Evolutionary conservation across 2,888 invertebrate genomes (phyloP), one percentile per base, ranked within the genome.

Genomic region (Lepas anatifera): DNA sequence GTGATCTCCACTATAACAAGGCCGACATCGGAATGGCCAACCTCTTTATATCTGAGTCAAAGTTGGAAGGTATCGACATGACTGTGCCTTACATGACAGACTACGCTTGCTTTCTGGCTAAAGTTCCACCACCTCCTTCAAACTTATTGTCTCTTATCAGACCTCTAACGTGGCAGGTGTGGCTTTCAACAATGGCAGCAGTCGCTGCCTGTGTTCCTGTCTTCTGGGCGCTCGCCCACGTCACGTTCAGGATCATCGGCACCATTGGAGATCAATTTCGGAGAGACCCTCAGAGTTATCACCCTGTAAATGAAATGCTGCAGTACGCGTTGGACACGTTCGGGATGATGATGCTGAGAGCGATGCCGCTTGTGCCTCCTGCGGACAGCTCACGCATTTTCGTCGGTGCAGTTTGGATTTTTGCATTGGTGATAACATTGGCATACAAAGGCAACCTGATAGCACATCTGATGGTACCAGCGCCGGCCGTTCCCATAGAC

Each of bases 21-120:
- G 71, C 72, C 3, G 73, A 73, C 35, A 64, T 73, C 18, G 70
- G 71, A 18, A 72, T 73, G 58, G 74, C 71, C 7, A 74, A 74
- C 52, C 72, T 70, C 67, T 74, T 74, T 71, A 71, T 72, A 29
- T 72, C 73, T 2, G 39, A 63, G 4, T 71, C 72, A 22, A 68
- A 73, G 16, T 71, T 73, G n/a, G 50, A 13, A 29, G 35, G 69
- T 2, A 70, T 74, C 48, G 74, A 74, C 70, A 74, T 74, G 74
- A 74, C 74, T 2, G 41, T 41, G 37, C 70, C 71, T 13, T 70
- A 74, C 52, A 69, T 72, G 68, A 73, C 73, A 18, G 74, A 74
- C 52, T 73, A 72, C 69, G 69, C 73, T n/a, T 74, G 74, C 68
- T 74, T 72, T 58, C 67, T 73, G 63, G 72, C 73, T 6, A 72